phyloP scores from a whole-genome alignment of 1,140 invertebrate genomes.

The Phthorimaea operculella region DNA sequence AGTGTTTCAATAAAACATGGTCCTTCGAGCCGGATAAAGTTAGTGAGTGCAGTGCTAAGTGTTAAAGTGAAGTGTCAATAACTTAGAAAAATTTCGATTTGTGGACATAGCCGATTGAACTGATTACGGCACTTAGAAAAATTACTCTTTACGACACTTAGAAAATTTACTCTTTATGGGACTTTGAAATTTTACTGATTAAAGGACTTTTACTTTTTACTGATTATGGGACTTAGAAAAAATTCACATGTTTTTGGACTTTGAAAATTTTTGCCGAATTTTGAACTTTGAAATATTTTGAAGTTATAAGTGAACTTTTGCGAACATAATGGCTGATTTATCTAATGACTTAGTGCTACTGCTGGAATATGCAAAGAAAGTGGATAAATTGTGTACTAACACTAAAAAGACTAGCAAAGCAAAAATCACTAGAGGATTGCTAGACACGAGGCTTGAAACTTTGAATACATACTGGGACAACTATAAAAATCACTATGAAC shows the following conservation, averaged over 20 bases:
- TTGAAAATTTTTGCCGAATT: not conserved
- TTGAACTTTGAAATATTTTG: not conserved
- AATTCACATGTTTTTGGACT: too few relatives aligned
- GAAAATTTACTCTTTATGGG: not conserved
- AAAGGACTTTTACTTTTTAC: too few relatives aligned
- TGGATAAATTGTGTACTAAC: not conserved
- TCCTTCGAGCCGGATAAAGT: conserved; percentile 2
- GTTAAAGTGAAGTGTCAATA: too few relatives aligned
- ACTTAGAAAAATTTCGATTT: too few relatives aligned
- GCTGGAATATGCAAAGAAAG: not conserved
- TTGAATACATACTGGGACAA: not conserved
- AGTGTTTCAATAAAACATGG: too few relatives aligned
- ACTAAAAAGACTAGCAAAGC: not conserved
- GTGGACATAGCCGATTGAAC: too few relatives aligned
- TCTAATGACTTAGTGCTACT: too few relatives aligned
- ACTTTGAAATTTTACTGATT: too few relatives aligned
- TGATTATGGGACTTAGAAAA: not conserved
- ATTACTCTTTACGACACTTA: not conserved
- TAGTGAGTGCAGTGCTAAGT: too few relatives aligned
- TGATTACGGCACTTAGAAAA: too few relatives aligned
- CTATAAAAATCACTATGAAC: not conserved
- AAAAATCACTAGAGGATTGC: not conserved
- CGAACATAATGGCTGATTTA: not conserved
- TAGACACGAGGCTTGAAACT: not conserved
- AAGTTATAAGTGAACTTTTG: not conserved